Conservation (phyloP, 1,140 invertebrate genomes). For the Bradysia coprophila region DNA sequence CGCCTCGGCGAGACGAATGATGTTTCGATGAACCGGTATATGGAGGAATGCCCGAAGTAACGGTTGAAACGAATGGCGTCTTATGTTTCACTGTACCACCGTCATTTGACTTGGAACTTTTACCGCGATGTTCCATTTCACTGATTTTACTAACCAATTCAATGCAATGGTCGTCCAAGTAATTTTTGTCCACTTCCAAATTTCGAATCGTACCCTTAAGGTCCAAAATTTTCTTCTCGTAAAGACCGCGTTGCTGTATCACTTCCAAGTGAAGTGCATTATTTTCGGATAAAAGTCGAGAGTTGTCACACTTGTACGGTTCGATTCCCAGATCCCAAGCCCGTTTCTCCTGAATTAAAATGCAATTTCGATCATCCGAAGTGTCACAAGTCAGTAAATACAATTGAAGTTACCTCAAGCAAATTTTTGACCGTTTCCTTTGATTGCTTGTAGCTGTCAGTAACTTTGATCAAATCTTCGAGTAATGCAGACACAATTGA, state of each 20-base stretch:
- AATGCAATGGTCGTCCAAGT: slow-evolving; percentile 15
- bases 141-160: slow-evolving; percentile 14
- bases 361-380: not conserved
- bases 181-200: slow-evolving; percentile 15
- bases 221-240: slow-evolving; percentile 14
- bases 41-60: slow-evolving; percentile 14
- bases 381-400: not conserved
- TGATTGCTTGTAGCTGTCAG: slow-evolving; percentile 43
- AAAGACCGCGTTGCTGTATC: slow-evolving; percentile 35
- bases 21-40: too few relatives aligned
- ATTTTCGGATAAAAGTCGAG: slow-evolving; percentile 36
- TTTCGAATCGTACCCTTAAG: slow-evolving; percentile 11
- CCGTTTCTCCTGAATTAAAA: slow-evolving; percentile 26
- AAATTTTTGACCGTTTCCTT: slow-evolving; percentile 14
- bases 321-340: slow-evolving; percentile 32
- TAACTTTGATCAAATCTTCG: slow-evolving; percentile 51
- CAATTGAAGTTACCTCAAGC: slow-evolving; percentile 13
- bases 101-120: slow-evolving; percentile 3
- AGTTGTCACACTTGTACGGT: slow-evolving; percentile 47
- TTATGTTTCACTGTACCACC: slow-evolving; percentile 6
- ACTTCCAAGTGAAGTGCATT: slow-evolving; percentile 47
- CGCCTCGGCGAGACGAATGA: too few relatives aligned
- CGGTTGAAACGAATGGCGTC: slow-evolving; percentile 20
- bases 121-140: not conserved
- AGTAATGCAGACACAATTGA: slow-evolving; percentile 48